These are phyloP conservation scores for Halisarca cf. caerulea DNA, from an alignment of 37 sponge, comb jelly and placozoan species.

Conservation along the genomic window DNA sequence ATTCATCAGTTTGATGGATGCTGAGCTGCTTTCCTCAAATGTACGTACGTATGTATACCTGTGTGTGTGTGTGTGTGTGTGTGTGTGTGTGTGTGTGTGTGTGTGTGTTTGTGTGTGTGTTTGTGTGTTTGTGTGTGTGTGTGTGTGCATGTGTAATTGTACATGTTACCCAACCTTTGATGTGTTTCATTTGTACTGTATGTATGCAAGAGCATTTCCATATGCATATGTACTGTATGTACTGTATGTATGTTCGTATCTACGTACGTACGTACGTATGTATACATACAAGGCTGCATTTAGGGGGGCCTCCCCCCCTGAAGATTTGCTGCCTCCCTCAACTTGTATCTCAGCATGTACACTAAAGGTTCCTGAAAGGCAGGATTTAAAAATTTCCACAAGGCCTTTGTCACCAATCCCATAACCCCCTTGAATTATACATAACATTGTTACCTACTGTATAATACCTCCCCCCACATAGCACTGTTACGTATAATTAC, in stretches of 20 bases:
- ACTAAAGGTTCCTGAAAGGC: too few species aligned
- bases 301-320: too few species aligned
- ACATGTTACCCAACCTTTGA: not conserved
- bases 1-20: conserved; percentile 7
- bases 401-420: too few species aligned
- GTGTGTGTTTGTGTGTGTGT: conserved; percentile 48
- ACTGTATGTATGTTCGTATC: conserved; percentile 45
- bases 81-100: conserved; percentile 40
- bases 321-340: too few species aligned
- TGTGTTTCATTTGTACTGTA: not conserved
- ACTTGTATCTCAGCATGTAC: too few species aligned
- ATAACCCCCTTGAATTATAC: too few species aligned
- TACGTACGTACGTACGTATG: not conserved
- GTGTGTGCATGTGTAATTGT: conserved; percentile 48
- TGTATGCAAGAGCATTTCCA: not conserved
- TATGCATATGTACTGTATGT: not conserved
- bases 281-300: not conserved
- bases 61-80: conserved; percentile 15
- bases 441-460: too few species aligned
- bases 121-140: conserved; percentile 52
- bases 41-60: conserved; percentile 16
- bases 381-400: too few species aligned
- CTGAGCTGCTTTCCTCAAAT: conserved; percentile 23
- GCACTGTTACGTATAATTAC: too few species aligned
- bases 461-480: too few species aligned